phyloP scores from a whole-genome alignment of 2,113 vertebrate species.

The Psophia crepitans region DNA sequence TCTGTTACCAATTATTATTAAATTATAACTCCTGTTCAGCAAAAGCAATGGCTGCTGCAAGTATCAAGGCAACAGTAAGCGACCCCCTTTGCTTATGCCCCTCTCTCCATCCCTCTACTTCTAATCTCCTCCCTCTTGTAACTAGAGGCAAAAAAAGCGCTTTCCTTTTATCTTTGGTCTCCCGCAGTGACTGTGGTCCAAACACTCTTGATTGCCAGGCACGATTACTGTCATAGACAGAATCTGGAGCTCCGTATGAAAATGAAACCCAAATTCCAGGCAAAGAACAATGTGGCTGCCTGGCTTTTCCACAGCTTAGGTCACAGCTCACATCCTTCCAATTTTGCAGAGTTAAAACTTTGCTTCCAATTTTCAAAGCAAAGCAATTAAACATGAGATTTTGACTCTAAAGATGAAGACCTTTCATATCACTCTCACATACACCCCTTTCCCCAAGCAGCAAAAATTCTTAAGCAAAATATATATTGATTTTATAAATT shows the following conservation, averaged over 20 bases:
- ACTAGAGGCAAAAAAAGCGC: not conserved
- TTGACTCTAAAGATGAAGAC: not conserved
- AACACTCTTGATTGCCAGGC: not conserved
- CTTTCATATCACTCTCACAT: not conserved
- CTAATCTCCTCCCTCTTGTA: not conserved
- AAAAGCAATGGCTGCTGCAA: not conserved
- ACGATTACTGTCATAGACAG: not conserved
- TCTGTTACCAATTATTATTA: not conserved
- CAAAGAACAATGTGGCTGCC: not conserved
- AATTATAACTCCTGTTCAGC: not conserved
- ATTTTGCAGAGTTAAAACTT: not conserved
- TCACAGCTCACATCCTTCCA: not conserved
- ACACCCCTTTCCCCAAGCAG: fast-evolving
- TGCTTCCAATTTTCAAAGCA: not conserved
- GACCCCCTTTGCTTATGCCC: not conserved
- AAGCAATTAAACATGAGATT: not conserved
- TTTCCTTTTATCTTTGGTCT: not conserved
- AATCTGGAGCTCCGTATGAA: not conserved
- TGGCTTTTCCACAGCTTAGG: not conserved
- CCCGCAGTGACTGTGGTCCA: not conserved
- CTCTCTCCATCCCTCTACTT: not conserved
- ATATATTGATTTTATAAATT: not conserved
- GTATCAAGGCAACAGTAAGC: not conserved
- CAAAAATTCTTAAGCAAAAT: not conserved
- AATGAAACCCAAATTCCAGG: not conserved